phyloP scores from a whole-genome alignment of 1,140 invertebrate species.

The Cephus cinctus region DNA sequence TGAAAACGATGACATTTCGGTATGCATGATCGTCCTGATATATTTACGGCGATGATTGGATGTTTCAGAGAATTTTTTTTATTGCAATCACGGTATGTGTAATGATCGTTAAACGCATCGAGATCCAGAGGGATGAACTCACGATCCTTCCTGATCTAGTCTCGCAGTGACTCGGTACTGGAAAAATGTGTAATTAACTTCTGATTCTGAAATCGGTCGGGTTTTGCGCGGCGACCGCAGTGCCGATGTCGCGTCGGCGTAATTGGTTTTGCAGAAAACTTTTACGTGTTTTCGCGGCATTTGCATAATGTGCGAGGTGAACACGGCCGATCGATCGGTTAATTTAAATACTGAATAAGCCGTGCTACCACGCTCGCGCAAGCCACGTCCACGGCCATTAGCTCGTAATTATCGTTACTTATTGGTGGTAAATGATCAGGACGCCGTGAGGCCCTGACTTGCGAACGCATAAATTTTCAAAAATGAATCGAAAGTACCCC shows the following conservation, averaged over 20 bases:
- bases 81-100: too few species aligned
- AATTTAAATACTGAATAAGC: conserved; percentile 50
- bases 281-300: conserved; percentile 50
- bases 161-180: too few species aligned
- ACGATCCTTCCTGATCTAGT: too few species aligned
- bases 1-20: too few species aligned
- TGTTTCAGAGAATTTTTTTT: too few species aligned
- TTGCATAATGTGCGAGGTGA: conserved; percentile 50
- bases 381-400: conserved; percentile 34
- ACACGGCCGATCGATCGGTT: conserved; percentile 46
- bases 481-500: too few species aligned
- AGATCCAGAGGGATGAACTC: too few species aligned
- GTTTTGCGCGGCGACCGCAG: conserved; percentile 15
- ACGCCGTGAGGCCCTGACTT: conserved; percentile 17
- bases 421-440: conserved; percentile 38
- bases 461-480: conserved; percentile 35
- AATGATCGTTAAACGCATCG: too few species aligned
- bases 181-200: conserved; percentile 23
- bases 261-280: conserved; percentile 52
- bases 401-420: conserved; percentile 54
- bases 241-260: conserved; percentile 45
- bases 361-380: conserved; percentile 20
- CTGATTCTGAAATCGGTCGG: conserved; percentile 5
- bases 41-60: too few species aligned
- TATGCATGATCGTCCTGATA: too few species aligned